Percentiles rank a stretch among this genome's conserved stretches.
These are phyloP conservation scores for Diphyllodes magnificus DNA, from an alignment of 2,113 vertebrate genomes.

Conservation along the genomic window DNA sequence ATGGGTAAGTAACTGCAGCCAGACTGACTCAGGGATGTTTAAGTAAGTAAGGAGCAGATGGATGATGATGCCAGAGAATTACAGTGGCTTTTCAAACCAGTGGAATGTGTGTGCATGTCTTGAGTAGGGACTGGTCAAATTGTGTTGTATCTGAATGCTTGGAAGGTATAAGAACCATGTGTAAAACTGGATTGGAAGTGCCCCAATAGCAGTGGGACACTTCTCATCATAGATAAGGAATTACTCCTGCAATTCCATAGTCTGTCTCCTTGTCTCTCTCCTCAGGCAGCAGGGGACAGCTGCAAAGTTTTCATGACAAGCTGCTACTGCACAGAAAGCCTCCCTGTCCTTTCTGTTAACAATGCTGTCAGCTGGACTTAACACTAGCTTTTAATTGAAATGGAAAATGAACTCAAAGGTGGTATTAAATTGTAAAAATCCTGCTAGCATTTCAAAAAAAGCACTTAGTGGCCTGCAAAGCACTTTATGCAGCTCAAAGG, in stretches of 20 bases:
- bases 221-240: not conserved
- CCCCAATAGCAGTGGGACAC: accelerated
- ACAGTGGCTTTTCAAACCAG: not conserved
- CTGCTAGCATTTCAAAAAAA: not conserved
- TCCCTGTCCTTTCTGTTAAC: not conserved
- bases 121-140: not conserved
- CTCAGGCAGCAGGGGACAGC: not conserved
- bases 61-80: not conserved
- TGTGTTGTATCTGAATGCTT: not conserved
- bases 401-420: not conserved
- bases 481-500: not conserved
- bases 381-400: not conserved
- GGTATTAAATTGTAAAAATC: not conserved
- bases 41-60: not conserved
- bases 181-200: not conserved
- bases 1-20: not conserved
- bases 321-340: not conserved
- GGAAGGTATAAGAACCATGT: accelerated
- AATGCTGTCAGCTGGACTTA: not conserved
- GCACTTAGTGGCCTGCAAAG: not conserved
- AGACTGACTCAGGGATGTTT: not conserved
- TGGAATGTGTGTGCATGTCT: not conserved
- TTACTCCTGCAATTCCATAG: not conserved
- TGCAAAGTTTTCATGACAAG: not conserved
- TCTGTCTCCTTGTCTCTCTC: not conserved